phyloP scores from a whole-genome alignment of 2,113 vertebrate species.

The Chaetura pelagica region DNA sequence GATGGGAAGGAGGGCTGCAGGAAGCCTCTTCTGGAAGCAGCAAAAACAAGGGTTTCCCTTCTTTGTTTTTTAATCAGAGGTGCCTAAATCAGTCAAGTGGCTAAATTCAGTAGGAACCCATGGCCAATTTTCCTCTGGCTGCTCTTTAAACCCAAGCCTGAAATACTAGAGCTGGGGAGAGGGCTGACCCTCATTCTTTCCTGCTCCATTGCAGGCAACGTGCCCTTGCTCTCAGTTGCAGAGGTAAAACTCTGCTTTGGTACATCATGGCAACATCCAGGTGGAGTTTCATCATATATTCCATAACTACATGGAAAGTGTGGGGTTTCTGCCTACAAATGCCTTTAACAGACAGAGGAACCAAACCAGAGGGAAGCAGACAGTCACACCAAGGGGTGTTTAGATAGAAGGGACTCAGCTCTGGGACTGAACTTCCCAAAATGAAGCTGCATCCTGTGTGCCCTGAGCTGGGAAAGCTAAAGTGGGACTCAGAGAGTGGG shows the following conservation, averaged over 20 bases:
- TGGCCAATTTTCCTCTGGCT: neutral
- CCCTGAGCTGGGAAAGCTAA: neutral
- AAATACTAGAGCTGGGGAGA: neutral
- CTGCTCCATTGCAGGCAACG: rapidly evolving
- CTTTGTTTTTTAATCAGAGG: neutral
- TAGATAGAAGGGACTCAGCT: rapidly evolving
- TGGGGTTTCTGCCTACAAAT: neutral
- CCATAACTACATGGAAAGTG: rapidly evolving
- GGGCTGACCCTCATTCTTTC: neutral
- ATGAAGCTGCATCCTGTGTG: neutral
- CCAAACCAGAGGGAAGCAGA: neutral
- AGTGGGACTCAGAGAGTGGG: too few relatives aligned
- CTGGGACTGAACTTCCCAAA: neutral
- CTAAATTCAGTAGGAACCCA: neutral
- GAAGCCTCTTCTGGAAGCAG: neutral
- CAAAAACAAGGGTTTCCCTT: neutral
- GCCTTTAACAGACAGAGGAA: neutral
- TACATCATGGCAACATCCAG: neutral
- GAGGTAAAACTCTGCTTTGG: neutral
- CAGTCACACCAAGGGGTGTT: rapidly evolving
- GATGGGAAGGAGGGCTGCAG: neutral
- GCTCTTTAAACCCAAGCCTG: neutral
- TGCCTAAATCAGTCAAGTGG: neutral
- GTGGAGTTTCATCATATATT: neutral
- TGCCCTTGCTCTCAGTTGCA: neutral